Evolutionary conservation across 2,113 vertebrate genomes (phyloP), one percentile per base, ranked within the genome.

Genomic region (rat (Rattus norvegicus)): DNA sequence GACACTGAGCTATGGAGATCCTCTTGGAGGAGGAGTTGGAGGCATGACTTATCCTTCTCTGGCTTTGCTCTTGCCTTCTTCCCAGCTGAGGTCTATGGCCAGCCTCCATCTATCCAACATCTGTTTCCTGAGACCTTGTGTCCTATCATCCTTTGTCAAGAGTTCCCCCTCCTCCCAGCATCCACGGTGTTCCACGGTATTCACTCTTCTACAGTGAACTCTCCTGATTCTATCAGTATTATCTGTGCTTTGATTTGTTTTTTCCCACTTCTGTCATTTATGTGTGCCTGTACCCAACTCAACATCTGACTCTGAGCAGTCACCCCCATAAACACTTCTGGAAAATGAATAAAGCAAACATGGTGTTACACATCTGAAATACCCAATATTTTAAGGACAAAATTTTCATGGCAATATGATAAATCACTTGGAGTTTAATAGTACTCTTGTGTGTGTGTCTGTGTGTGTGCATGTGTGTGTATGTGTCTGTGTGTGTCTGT

Each of bases 331-430:
- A 92, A 96, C 88, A 93, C 65, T 39, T 92, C 36, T 0, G 3
- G 56, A 85, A 85, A 52, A 88, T 65, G 72, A 90, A 84, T 73
- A 95, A 75, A 87, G 59, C 65, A 93, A 81, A 43, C n/a, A 67
- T 10, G 20, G 67, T 81, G 69, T 36, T 81, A 91, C 5, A 56
- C 43, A 67, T 39, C 59, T 67, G 36, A 96, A 90, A 85, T 6
- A 52, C 26, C n/a, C 43, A 7, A 28, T 88, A 52, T 91, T 75
- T 86, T 89, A 47, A 95, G 69, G 36, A 72, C 70, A 69, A 69
- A 36, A 70, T 91, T 56, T 90, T 87, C 26, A 14, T 81, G 43
- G 73, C 52, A 54, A 43, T 6, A 72, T 80, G 33, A 47, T 77
- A 93, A 90, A 63, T 92, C 79, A 83, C 59, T 91, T 92, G 70